A percentile compares a stretch with the other conserved stretches of the same genome.
These are phyloP conservation scores for Sebastes dallii DNA, from an alignment of 2,797 vertebrate genomes.

Conservation along the genomic window DNA sequence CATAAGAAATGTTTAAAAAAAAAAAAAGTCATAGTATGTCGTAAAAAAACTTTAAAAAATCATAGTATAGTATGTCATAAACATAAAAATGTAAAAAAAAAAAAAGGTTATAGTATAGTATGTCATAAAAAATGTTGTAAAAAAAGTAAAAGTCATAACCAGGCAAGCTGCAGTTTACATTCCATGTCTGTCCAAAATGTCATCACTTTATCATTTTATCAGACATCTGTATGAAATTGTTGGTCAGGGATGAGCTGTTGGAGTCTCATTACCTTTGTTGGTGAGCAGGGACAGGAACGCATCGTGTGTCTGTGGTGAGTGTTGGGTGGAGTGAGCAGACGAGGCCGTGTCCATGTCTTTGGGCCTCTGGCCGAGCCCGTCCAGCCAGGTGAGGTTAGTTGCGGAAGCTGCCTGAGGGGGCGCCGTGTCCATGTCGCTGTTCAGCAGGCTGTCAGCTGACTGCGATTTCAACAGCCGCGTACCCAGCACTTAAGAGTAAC, in stretches of 20 bases:
- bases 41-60: too few species aligned
- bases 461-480: conserved; percentile 91
- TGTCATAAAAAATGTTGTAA: too few species aligned
- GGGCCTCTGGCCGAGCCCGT: conserved; percentile 79
- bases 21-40: too few species aligned
- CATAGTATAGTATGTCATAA: too few species aligned
- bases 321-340: conserved; percentile 82
- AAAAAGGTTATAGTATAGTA: too few species aligned
- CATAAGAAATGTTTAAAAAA: too few species aligned
- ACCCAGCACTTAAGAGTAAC: conserved; percentile 79
- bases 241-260: neutral
- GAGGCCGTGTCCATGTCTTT: conserved; percentile 89
- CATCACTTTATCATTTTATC: neutral
- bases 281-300: conserved; percentile 95
- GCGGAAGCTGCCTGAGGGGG: conserved; percentile 73
- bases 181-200: neutral
- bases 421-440: conserved; percentile 87
- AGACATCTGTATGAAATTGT: neutral
- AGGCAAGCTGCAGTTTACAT: too few species aligned
- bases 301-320: conserved; percentile 92
- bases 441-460: conserved; percentile 91
- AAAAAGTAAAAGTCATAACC: too few species aligned
- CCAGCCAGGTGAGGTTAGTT: conserved; percentile 89
- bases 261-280: conserved; percentile 87
- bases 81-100: too few species aligned